These are phyloP conservation scores for Margarornis squamiger DNA, from an alignment of 2,797 vertebrate genomes.

Conservation along the genomic window DNA sequence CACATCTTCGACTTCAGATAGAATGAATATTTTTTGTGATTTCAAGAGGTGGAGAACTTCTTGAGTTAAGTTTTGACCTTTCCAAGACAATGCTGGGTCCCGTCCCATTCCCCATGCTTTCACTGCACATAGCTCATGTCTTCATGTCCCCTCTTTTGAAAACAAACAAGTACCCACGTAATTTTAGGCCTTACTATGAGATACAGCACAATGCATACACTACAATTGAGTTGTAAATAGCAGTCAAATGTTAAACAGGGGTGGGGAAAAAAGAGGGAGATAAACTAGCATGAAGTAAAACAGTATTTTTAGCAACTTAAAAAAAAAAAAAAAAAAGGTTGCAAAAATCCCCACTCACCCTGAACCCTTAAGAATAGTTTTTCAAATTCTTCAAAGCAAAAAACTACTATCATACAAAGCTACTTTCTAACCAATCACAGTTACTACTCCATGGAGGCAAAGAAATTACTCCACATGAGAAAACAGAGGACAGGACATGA, in stretches of 20 bases:
- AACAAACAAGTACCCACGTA: not conserved
- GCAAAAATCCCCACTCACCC: not conserved
- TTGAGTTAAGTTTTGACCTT: not conserved
- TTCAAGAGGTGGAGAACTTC: not conserved
- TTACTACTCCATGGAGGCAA: not conserved
- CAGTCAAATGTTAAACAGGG: not conserved
- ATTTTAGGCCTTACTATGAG: not conserved
- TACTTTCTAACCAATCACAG: not conserved
- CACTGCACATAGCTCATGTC: not conserved
- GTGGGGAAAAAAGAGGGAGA: not conserved
- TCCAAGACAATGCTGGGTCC: not conserved
- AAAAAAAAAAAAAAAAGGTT: not conserved
- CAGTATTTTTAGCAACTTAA: not conserved
- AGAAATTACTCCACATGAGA: not conserved
- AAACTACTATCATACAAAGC: not conserved
- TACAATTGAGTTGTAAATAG: not conserved
- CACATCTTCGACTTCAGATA: not conserved
- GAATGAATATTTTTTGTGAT: not conserved
- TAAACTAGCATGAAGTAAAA: not conserved
- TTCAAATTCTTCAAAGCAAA: not conserved
- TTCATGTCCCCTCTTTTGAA: accelerated
- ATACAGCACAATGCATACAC: not conserved
- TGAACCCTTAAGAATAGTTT: not conserved
- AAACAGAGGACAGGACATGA: not conserved
- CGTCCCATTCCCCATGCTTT: not conserved